phyloP scores from a whole-genome alignment of 2,888 invertebrate genomes.

The Ochropleura plecta region DNA sequence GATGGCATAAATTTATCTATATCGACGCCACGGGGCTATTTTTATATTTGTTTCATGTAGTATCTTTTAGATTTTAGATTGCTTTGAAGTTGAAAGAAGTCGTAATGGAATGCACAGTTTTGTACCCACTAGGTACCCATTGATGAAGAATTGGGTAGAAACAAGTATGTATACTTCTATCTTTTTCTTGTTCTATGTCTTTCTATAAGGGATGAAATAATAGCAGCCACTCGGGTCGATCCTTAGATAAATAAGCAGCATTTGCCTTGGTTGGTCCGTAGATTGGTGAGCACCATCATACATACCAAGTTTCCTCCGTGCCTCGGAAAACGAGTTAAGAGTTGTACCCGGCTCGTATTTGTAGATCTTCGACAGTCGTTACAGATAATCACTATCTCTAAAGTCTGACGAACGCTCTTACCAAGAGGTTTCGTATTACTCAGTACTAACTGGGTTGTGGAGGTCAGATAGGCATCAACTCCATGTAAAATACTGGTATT shows the following conservation, averaged over 20 bases:
- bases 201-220: no score
- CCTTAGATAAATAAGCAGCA: no score
- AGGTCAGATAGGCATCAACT: not conserved
- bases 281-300: no score
- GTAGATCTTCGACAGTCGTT: not conserved
- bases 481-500: not conserved
- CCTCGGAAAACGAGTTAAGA: no score
- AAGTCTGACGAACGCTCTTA: not conserved
- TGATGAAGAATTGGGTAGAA: not conserved
- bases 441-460: not conserved
- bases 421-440: not conserved
- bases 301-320: no score
- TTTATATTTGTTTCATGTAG: slow-evolving; percentile 10
- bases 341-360: not conserved
- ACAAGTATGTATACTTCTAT: no score
- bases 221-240: no score
- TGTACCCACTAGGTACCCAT: not conserved
- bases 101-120: not conserved
- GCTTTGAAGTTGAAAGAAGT: not conserved
- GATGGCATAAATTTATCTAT: slow-evolving; percentile 4
- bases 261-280: no score
- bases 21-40: slow-evolving; percentile 20
- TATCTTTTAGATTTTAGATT: not conserved
- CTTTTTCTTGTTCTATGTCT: no score
- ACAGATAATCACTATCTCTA: not conserved